A percentile compares a stretch with the other conserved stretches of the same genome.
phyloP scores from a whole-genome alignment of 2,797 vertebrate species.

The Pseudochirops corinnae region DNA sequence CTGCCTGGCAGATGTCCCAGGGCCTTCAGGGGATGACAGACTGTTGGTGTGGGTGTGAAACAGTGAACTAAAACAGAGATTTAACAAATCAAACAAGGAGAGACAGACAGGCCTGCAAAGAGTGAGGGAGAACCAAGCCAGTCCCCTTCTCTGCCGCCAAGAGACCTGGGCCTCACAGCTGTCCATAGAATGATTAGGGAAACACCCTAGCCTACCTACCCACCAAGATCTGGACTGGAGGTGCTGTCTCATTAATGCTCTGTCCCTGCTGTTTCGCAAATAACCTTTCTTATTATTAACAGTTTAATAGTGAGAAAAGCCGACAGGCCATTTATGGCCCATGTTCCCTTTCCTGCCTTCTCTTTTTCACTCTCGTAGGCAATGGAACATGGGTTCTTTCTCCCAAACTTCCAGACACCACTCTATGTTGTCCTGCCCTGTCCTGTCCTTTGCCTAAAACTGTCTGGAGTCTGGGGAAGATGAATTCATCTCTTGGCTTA shows the following conservation, averaged over 20 bases:
- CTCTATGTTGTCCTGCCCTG: not conserved
- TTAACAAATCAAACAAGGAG: slow-evolving; percentile 69
- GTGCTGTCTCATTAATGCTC: too few relatives aligned
- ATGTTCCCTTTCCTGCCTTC: not conserved
- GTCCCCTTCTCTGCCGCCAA: not conserved
- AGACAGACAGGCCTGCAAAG: slow-evolving; percentile 34
- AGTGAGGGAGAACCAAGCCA: not conserved
- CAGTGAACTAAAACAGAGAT: slow-evolving; percentile 66
- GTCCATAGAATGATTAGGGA: not conserved
- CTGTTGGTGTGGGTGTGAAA: slow-evolving; percentile 62
- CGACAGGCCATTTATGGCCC: not conserved
- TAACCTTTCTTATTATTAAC: not conserved
- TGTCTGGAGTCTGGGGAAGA: not conserved
- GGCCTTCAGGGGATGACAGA: slow-evolving; percentile 47
- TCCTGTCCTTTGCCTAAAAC: not conserved
- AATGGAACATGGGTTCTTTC: not conserved
- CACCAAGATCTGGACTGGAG: fast-evolving
- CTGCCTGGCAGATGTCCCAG: slow-evolving; percentile 68
- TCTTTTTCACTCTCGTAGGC: not conserved
- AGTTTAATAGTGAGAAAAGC: not conserved
- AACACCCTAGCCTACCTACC: not conserved
- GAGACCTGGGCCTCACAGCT: not conserved
- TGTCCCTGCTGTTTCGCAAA: not conserved
- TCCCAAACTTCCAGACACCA: not conserved
- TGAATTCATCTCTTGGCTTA: not conserved